Evolutionary conservation across 2,888 invertebrate genomes (phyloP), one percentile per base, ranked within the genome.

Genomic region (Agrilus biguttatus): DNA sequence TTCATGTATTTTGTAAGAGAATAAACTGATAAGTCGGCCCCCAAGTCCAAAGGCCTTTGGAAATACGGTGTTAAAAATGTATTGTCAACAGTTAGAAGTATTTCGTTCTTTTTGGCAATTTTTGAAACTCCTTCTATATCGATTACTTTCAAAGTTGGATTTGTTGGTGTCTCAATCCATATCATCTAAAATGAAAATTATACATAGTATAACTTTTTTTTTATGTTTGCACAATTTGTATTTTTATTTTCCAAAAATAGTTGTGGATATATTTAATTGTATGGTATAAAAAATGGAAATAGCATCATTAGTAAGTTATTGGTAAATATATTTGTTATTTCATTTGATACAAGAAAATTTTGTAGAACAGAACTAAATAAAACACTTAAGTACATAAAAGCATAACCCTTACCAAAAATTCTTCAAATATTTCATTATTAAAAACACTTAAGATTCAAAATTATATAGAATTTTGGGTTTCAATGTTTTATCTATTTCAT

Each of bases 91-190:
- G 44, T 48, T 8, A 54, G 19, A 5, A 50, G 19, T 36, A 51
- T 14, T 1, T 47, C 32, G 19, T 63, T 58, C 10, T 62, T 62
- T 54, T 73, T 78, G 43, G 75, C 71, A 3, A 76, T 64, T 44
- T 78, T 73, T 1, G 73, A 62, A 36, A 87, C 68, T 1, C 72
- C 77, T 51, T 74, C 72, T 39, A 95, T 84, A 60, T 95, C 91
- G 5, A 78, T 73, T 14, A 93, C 71, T 68, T 86, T 86, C 49
- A 92, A 63, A 8, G 83, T 65, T 0, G 93, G 93, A 68, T 95
- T 93, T 10, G 92, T 88, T 1, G 93, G 93, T 0, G 86, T 81
- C 64, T 95, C 95, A 46, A 92, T 63, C 91, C 92, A 95, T 21
- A 95, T 69, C 66, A 83, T 70, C 81, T 82, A 55, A 39, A 70